These are phyloP conservation scores for Emydoidea blandingii DNA, from an alignment of 2,797 vertebrate genomes.

Conservation along the genomic window DNA sequence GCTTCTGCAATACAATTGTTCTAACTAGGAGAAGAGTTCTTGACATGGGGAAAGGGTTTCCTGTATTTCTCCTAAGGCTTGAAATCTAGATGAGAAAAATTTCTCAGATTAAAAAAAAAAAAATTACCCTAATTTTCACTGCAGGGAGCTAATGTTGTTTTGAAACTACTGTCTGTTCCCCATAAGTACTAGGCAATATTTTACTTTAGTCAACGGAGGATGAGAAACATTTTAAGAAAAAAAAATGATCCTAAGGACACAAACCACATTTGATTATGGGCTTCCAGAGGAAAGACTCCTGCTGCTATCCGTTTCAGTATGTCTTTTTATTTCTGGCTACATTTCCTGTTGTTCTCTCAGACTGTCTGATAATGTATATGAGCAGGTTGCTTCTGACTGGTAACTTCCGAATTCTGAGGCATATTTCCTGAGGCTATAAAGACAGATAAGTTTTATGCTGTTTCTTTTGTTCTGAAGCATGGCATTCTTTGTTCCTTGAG, in stretches of 20 bases:
- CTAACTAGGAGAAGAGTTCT: not conserved
- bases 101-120: slow-evolving; percentile 11
- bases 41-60: not conserved
- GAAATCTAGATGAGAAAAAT: not conserved
- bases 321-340: not conserved
- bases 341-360: slow-evolving; percentile 15
- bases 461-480: not conserved
- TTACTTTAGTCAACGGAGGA: not conserved
- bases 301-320: slow-evolving; percentile 10
- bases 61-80: not conserved
- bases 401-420: slow-evolving; percentile 35
- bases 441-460: not conserved
- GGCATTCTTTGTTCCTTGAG: not conserved
- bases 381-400: slow-evolving; percentile 36
- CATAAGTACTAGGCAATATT: not conserved
- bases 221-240: slow-evolving; percentile 21
- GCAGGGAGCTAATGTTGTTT: not conserved
- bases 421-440: slow-evolving; percentile 15
- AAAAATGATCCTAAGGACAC: slow-evolving; percentile 31
- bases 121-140: not conserved
- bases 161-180: not conserved
- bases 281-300: not conserved
- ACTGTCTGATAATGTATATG: not conserved
- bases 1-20: fast-evolving
- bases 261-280: not conserved